These are phyloP conservation scores for Actinia equina DNA, from an alignment of 64 coral and sea anemone genomes.

Conservation along the genomic window DNA sequence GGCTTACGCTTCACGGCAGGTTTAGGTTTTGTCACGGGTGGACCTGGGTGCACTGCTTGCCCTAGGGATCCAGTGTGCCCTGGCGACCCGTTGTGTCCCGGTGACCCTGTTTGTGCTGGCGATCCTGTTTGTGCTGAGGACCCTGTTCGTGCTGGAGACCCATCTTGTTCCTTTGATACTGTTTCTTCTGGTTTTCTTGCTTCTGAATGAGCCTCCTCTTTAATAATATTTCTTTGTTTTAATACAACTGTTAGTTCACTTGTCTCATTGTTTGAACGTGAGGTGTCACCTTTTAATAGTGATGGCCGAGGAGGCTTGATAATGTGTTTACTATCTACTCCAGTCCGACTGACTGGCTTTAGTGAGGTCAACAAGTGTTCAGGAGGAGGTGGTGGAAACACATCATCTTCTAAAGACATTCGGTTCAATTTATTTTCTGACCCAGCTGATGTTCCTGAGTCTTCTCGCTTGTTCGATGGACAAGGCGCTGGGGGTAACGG, in stretches of 20 bases:
- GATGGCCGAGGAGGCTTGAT: neutral
- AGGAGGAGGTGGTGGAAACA: neutral
- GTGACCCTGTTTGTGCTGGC: neutral
- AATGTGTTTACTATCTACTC: neutral
- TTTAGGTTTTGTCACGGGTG: constrained; percentile 11
- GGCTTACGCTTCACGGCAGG: constrained; percentile 1
- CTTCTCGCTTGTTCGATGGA: neutral
- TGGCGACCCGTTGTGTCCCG: neutral
- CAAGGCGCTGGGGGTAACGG: neutral
- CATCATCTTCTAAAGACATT: constrained; percentile 12
- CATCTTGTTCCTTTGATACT: neutral
- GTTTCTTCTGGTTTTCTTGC: neutral
- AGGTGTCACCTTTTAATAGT: neutral
- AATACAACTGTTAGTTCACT: neutral
- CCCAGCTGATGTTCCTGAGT: neutral
- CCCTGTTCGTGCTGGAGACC: neutral
- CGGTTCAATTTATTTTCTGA: neutral
- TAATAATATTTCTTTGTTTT: neutral
- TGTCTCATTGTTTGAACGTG: neutral
- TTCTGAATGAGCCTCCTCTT: neutral
- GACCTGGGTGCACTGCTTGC: neutral
- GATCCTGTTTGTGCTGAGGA: neutral
- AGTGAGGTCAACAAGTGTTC: neutral
- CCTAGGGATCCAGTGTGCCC: neutral
- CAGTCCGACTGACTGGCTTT: neutral